Evolutionary conservation across 2,888 invertebrate species (phyloP).

Genomic region (Helicoverpa assulta): DNA sequence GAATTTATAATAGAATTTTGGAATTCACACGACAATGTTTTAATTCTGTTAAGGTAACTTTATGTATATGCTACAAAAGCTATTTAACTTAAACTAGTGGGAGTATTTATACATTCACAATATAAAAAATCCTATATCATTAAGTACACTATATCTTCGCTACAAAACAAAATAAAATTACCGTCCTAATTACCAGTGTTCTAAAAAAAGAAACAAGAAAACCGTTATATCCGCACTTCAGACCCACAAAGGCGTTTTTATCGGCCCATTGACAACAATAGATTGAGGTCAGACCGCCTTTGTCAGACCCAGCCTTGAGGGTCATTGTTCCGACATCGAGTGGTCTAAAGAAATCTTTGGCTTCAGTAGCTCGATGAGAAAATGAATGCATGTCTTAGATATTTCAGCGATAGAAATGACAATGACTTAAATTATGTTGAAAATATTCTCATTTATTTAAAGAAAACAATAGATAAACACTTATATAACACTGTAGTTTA

Average conservation of each 20-base stretch:
- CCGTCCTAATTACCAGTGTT: slow-evolving; percentile 20
- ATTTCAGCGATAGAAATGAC: background rate
- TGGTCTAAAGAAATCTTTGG: slow-evolving; percentile 40
- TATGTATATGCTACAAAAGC: too few relatives aligned
- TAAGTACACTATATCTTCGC: too few relatives aligned
- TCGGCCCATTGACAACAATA: slow-evolving; percentile 60
- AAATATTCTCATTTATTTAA: background rate
- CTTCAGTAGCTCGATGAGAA: slow-evolving; percentile 36
- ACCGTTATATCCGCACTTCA: slow-evolving; percentile 38
- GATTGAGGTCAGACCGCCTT: slow-evolving; percentile 56
- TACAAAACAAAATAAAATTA: background rate
- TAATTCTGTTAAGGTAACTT: too few relatives aligned
- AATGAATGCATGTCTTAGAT: background rate
- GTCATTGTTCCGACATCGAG: slow-evolving; percentile 55
- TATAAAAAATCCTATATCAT: too few relatives aligned
- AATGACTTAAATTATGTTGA: background rate
- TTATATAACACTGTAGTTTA: background rate
- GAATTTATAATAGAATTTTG: too few relatives aligned
- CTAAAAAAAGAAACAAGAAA: slow-evolving; percentile 40
- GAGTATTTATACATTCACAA: too few relatives aligned
- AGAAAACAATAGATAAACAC: background rate
- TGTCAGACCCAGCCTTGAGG: slow-evolving; percentile 48
- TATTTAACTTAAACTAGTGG: too few relatives aligned
- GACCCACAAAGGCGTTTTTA: slow-evolving; percentile 57
- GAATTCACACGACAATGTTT: too few relatives aligned